These are phyloP conservation scores for Macropus fuliginosus DNA, from an alignment of 2,797 vertebrate genomes.

Conservation along the genomic window DNA sequence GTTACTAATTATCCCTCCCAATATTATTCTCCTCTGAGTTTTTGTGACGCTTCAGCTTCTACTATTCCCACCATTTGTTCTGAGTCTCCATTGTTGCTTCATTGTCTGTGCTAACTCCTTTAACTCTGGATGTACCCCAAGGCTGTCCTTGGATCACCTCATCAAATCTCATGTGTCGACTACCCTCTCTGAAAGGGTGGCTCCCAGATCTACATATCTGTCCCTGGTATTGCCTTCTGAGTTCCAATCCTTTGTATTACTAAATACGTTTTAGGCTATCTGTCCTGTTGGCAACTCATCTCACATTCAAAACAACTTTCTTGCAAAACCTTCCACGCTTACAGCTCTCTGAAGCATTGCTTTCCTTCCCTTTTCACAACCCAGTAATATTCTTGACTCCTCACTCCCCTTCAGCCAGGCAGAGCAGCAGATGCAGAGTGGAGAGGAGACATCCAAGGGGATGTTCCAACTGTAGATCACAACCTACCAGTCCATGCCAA, in stretches of 20 bases:
- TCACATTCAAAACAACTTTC: background rate
- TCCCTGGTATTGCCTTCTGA: background rate
- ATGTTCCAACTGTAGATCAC: too few relatives aligned
- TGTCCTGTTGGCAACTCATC: background rate
- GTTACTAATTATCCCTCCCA: background rate
- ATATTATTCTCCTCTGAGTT: background rate
- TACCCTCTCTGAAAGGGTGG: background rate
- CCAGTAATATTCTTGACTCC: background rate
- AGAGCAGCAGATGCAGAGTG: too few relatives aligned
- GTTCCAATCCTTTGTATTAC: background rate
- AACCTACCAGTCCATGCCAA: too few relatives aligned
- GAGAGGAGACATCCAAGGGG: too few relatives aligned
- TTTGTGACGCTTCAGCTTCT: background rate
- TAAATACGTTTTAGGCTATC: background rate
- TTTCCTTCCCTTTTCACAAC: background rate
- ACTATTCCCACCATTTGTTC: background rate
- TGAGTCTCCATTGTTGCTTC: background rate
- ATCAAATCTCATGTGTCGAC: background rate
- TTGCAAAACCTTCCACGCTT: background rate
- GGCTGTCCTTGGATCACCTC: background rate
- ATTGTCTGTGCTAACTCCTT: background rate
- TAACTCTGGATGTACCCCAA: background rate
- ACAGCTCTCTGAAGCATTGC: background rate
- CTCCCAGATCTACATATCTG: background rate
- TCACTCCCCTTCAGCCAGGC: background rate